Percentiles rank a stretch among this genome's conserved stretches.
Conservation (phyloP, 2,888 invertebrate genomes). For the Drosophila phalerata region DNA sequence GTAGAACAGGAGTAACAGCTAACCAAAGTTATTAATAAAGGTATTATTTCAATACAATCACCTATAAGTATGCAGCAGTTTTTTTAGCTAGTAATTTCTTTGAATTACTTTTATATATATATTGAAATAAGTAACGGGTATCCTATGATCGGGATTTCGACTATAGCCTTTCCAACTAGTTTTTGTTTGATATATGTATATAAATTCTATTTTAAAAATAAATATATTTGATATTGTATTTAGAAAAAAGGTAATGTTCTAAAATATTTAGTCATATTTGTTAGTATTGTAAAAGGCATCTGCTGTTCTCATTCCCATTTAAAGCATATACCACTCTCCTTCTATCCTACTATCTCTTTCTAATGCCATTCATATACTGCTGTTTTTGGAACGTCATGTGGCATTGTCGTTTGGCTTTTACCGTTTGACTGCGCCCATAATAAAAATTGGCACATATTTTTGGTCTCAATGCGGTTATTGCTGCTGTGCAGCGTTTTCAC, state of each 20-base stretch:
- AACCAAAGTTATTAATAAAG: too few species aligned
- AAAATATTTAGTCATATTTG: conserved; percentile 25
- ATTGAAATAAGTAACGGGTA: too few species aligned
- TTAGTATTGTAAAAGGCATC: conserved; percentile 3
- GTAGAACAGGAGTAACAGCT: too few species aligned
- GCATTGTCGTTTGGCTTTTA: conserved; percentile 70
- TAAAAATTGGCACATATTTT: conserved; percentile 79
- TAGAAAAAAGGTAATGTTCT: neutral
- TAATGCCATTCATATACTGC: neutral
- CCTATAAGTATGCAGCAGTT: too few species aligned
- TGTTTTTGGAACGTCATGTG: conserved; percentile 45
- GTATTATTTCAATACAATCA: too few species aligned
- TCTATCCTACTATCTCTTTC: neutral
- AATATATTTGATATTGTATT: too few species aligned
- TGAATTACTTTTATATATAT: too few species aligned
- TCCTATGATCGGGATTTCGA: too few species aligned
- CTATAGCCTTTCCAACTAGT: too few species aligned
- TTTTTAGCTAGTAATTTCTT: too few species aligned
- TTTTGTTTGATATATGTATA: too few species aligned
- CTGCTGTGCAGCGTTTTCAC: conserved; percentile 60
- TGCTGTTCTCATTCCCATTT: conserved; percentile 9
- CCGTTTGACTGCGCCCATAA: conserved; percentile 72
- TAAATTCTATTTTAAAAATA: too few species aligned
- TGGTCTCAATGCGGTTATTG: conserved; percentile 63
- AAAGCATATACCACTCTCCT: neutral